Base-by-base conservation (phyloP, 2,113 vertebrate species). In the Mola mola region DNA sequence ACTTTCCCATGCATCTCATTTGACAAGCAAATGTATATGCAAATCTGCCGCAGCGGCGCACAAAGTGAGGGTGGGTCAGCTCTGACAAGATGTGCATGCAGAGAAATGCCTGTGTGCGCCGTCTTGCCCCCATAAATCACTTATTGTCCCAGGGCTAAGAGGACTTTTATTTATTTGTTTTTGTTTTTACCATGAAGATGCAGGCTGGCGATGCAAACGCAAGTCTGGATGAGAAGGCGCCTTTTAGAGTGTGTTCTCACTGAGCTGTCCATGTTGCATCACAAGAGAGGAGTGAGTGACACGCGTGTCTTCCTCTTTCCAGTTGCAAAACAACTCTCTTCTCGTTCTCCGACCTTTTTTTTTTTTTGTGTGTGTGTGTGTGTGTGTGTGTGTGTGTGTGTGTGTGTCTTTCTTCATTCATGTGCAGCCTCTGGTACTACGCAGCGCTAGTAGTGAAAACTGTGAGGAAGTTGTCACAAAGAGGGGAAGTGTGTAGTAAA, bases 401-500 rank as follows among this genome's bases (percentile, higher is more conserved):
- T 13, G 52, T 31, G 52, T 33, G 42, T 83, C 62, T 87, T 66
- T 78, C 80, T 88, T 82, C 88, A 85, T 88, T 89, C 82, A 89
- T 82, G 12, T 64, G 63, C 53, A 55, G 36, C 38, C 6, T 44
- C 4, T 51, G 16, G 78, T 88, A 81, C 78, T 85, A 72, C 36
- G 64, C 6, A 6, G 26, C 15, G 11, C 28, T 37, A 16, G 59
- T 77, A 65, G 80, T 85, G 65, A 82, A 80, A 73, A 72, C 49
- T 49, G 52, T 73, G 84, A 80, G 86, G 88, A 88, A 87, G 88
- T 87, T 86, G 78, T 81, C 70, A 86, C 75, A 80, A 71, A 83
- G 61, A 86, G 70, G 73, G 88, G 88, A 90, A 88, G 86, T 87
- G 84, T 86, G 81, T 86, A 86, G 85, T 84, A 85, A 82, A 87